Evolutionary conservation across 2,113 vertebrate species (phyloP).

Genomic region (Aepyceros melampus): DNA sequence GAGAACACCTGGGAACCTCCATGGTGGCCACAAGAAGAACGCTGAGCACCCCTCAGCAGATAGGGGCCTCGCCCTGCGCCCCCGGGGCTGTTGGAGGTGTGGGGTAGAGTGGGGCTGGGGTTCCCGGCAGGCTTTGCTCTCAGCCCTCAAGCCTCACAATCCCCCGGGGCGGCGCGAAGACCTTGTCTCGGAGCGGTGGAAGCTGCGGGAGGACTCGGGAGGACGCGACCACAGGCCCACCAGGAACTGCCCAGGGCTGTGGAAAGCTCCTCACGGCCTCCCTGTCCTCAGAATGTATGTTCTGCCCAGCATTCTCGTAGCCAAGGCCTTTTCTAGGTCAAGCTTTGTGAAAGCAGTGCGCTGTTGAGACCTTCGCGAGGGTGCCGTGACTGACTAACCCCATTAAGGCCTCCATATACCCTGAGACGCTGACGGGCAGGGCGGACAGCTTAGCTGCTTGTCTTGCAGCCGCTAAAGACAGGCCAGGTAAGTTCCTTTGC

Average conservation of each 20-base stretch:
- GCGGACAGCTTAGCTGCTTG: background rate
- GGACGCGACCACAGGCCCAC: background rate
- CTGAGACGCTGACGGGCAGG: fast-evolving
- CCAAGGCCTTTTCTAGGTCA: no score
- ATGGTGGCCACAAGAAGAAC: no score
- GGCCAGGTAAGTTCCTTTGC: background rate
- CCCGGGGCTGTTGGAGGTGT: fast-evolving
- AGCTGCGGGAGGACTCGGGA: fast-evolving
- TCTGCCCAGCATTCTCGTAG: background rate
- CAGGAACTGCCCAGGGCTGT: background rate
- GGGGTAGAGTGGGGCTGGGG: background rate
- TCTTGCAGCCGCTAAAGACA: background rate
- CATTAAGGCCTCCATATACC: fast-evolving
- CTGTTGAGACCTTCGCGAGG: fast-evolving
- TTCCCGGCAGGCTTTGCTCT: fast-evolving
- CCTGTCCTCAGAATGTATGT: no score
- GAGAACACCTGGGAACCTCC: no score
- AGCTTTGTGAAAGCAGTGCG: fast-evolving
- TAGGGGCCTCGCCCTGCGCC: no score
- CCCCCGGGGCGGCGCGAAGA: no score
- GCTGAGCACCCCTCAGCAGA: no score
- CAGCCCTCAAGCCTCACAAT: background rate
- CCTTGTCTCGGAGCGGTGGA: background rate
- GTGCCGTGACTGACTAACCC: background rate
- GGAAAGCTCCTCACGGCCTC: background rate